Evolutionary conservation across 2,888 invertebrate species (phyloP), one percentile per base, ranked within the genome.

Genomic region (Andricus quercusramuli): DNA sequence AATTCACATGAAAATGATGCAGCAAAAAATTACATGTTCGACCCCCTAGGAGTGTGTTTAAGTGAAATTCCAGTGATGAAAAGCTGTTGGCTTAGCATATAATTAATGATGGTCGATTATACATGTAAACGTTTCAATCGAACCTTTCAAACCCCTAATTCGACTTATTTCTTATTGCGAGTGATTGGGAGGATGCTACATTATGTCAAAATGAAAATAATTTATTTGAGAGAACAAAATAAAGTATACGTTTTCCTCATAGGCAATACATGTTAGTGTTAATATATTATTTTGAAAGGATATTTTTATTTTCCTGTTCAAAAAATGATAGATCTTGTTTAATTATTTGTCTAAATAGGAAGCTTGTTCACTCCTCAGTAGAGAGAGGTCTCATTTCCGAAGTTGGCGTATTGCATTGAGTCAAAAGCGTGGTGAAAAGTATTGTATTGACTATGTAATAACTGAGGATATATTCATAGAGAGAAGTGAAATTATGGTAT

Each of bases 61-160:
- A 59, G 56, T 59, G 22, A 59, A 59, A 59, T 59, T 59, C 22
- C 47, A 68, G 29, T 17, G 47, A 68, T 29, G 68, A 68, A 68
- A 68, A 68, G 44, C 44, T 68, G 68, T 47, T 68, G 68, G 68
- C 67, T 13, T 25, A 44, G 3, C 29, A 68, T 68, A 17, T 44
- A 68, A 68, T 47, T 68, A 47, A 68, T 68, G 47, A 44, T 68
- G 44, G 25, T 25, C 25, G 67, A 68, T 44, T 41, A 68, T 41
- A 22, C 41, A 59, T 59, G 68, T 68, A 44, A 68, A 68, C 68
- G 47, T 68, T 44, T 68, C 68, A 68, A 68, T 68, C 47, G 47
- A 44, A 22, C 6, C 6, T 68, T 44, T 29, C 25, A 20, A 25
- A 44, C n/a, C 13, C 22, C 25, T 68, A 68, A 68, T 44, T 25